A percentile compares a stretch with the other conserved stretches of the same genome.
These are phyloP conservation scores for Leucoraja erinaceus DNA, from an alignment of 2,113 vertebrate genomes.

Conservation along the genomic window DNA sequence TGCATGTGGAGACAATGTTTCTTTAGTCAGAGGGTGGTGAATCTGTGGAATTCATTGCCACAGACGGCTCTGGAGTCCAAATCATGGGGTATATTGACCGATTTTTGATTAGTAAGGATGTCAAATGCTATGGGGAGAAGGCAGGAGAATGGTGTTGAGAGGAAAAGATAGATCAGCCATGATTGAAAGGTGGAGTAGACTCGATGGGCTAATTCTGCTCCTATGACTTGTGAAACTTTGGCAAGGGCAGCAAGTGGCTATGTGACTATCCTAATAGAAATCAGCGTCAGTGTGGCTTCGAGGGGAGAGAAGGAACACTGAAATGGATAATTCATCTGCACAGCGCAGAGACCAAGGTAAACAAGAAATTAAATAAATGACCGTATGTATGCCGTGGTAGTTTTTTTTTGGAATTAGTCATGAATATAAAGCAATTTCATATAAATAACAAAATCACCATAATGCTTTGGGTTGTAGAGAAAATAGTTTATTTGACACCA, in stretches of 20 bases:
- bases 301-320: neutral
- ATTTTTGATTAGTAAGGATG: no score
- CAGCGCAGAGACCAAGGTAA: neutral
- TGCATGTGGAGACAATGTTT: no score
- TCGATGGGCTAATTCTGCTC: no score
- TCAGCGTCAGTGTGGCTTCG: neutral
- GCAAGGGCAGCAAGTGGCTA: neutral
- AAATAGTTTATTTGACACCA: neutral
- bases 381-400: neutral
- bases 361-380: slow-evolving; percentile 19
- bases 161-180: no score
- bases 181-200: no score
- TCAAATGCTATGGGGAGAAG: no score
- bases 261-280: neutral
- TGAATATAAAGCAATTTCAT: slow-evolving; percentile 27
- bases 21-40: no score
- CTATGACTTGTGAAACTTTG: neutral
- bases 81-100: no score
- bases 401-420: slow-evolving; percentile 23
- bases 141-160: no score
- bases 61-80: no score
- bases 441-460: neutral
- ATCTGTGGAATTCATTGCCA: no score
- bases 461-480: slow-evolving; percentile 5
- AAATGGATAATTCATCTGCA: neutral